A percentile compares a stretch with the other conserved stretches of the same genome.
phyloP scores from a whole-genome alignment of 2,797 vertebrate species.

The Molothrus ater region DNA sequence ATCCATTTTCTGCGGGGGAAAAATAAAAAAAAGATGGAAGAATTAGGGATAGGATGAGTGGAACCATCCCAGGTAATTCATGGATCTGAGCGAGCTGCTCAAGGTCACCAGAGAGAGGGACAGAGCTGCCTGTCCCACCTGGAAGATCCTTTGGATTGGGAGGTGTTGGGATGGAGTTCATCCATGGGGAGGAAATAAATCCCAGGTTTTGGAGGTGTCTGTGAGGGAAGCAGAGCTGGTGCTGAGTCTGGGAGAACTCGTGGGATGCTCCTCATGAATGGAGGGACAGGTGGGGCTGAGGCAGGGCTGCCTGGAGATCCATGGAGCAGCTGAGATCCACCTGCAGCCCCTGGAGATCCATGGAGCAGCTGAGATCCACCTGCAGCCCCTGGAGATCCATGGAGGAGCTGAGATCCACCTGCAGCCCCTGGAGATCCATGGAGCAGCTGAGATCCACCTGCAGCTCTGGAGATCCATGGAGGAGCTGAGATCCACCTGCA shows the following conservation, averaged over 20 bases:
- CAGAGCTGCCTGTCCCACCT: background rate
- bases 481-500: too few relatives aligned
- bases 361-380: background rate
- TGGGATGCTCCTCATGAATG: background rate
- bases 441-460: too few relatives aligned
- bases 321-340: background rate
- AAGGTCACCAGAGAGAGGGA: background rate
- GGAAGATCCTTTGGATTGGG: background rate
- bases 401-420: too few relatives aligned
- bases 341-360: too few relatives aligned
- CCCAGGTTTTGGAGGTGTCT: background rate
- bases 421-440: too few relatives aligned
- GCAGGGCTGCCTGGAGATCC: background rate
- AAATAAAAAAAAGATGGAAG: background rate
- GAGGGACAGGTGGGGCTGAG: background rate
- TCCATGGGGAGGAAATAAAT: background rate
- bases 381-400: background rate
- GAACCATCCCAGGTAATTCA: background rate
- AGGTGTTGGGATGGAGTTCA: background rate
- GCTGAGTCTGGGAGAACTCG: fast-evolving
- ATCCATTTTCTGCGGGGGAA: too few relatives aligned
- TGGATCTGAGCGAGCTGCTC: background rate
- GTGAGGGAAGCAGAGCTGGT: background rate
- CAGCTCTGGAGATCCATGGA: too few relatives aligned
- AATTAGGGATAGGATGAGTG: background rate